These are phyloP conservation scores for Scleropages formosus DNA, from an alignment of 2,797 vertebrate species.

Conservation along the genomic window DNA sequence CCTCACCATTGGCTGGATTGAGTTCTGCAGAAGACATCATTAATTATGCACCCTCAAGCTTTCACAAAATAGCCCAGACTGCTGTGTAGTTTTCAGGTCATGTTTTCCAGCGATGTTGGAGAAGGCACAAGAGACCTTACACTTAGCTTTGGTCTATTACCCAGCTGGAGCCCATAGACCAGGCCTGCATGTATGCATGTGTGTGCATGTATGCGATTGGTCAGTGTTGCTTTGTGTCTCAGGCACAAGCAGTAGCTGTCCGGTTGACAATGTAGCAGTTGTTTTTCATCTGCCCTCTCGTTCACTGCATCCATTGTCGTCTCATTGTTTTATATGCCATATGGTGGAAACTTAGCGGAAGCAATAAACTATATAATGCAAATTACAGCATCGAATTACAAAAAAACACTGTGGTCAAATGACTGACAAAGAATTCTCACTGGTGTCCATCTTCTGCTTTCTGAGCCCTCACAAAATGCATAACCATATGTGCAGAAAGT, in stretches of 20 bases:
- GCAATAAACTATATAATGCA: conserved; percentile 29
- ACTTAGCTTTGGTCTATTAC: background rate
- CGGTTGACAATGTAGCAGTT: background rate
- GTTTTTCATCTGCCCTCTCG: conserved; percentile 16
- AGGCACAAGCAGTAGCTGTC: background rate
- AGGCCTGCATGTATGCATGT: background rate
- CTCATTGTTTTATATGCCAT: conserved; percentile 2
- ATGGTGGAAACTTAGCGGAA: conserved; percentile 28
- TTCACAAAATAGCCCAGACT: no score
- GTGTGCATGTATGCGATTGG: background rate
- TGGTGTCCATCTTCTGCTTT: conserved; percentile 23
- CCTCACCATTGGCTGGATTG: background rate
- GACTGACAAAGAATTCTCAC: conserved; percentile 2
- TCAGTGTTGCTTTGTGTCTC: background rate
- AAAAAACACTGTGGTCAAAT: conserved; percentile 13
- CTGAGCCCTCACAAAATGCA: conserved; percentile 23
- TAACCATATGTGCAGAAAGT: conserved; percentile 25
- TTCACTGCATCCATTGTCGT: conserved; percentile 17
- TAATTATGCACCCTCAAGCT: no score
- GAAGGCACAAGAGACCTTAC: background rate
- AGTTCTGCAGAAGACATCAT: background rate
- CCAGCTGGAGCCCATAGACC: background rate
- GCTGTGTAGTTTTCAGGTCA: background rate
- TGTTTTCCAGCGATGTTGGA: background rate
- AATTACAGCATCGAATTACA: conserved; percentile 21